Evolutionary conservation across 2,113 vertebrate species (phyloP).

Genomic region (Mus musculus): GRCm39 chr6:27754501-27755000

Average conservation of each 20-base stretch:
- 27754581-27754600: background rate
- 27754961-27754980: background rate
- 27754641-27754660: background rate
- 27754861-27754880: background rate
- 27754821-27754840: background rate
- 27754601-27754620: background rate
- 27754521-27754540: background rate
- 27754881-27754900: background rate
- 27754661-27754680: background rate
- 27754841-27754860: background rate
- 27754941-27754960: background rate
- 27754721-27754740: background rate
- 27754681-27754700: background rate
- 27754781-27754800: background rate
- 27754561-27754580: background rate
- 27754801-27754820: background rate
- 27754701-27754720: background rate
- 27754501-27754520: background rate
- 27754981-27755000: background rate
- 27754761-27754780: slow-evolving; percentile 14
- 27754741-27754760: background rate
- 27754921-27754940: background rate
- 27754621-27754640: background rate
- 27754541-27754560: background rate
- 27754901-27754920: background rate